Conservation (phyloP, 2,888 invertebrate species). For the Lithophane leautieri region DNA sequence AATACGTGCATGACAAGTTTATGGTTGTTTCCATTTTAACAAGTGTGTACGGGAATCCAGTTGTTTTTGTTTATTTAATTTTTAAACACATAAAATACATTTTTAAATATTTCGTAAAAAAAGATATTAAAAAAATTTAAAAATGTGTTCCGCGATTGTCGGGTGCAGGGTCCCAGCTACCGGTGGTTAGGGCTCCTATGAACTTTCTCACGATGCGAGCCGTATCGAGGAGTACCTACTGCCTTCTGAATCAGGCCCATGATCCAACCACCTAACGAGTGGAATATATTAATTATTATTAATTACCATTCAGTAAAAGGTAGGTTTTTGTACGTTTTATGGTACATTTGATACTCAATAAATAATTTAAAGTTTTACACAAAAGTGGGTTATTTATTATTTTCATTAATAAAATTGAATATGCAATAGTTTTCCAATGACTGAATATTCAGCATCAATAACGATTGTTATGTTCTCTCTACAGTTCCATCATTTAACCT, state of each 20-base stretch:
- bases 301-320: not conserved
- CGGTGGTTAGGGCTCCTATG: too few species aligned
- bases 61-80: not conserved
- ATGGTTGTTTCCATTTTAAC: conserved; percentile 48
- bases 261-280: too few species aligned
- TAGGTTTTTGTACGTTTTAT: not conserved
- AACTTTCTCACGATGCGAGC: too few species aligned
- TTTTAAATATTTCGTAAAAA: too few species aligned
- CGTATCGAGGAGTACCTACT: too few species aligned
- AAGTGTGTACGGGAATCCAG: not conserved
- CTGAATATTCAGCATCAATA: not conserved
- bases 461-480: not conserved
- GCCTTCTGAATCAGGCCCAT: too few species aligned
- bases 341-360: not conserved
- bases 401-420: not conserved
- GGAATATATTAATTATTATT: not conserved
- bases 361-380: not conserved
- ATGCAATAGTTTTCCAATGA: not conserved
- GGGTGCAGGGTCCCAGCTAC: too few species aligned
- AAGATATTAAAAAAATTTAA: too few species aligned
- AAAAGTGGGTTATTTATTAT: not conserved
- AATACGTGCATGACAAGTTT: conserved; percentile 38
- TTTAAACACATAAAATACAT: too few species aligned
- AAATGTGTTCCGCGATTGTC: too few species aligned
- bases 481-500: not conserved